Evolutionary conservation across 2,113 vertebrate species (phyloP).

Genomic region (Cyanistes caeruleus): DNA sequence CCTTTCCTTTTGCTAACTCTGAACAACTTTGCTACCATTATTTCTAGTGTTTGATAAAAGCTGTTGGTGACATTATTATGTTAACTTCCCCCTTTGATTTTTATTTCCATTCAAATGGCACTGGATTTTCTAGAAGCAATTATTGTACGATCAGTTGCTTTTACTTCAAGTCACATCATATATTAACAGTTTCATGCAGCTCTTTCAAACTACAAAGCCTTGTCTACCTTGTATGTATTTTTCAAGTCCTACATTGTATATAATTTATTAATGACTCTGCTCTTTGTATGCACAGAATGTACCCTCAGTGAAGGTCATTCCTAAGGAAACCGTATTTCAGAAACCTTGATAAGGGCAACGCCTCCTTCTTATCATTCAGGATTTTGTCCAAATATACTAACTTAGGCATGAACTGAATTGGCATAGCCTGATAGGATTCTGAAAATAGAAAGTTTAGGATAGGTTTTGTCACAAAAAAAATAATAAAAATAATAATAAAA

Average conservation of each 20-base stretch:
- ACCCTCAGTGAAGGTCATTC: slow-evolving; percentile 52
- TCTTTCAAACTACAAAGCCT: neutral
- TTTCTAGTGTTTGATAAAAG: neutral
- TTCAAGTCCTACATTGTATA: neutral
- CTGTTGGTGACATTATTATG: neutral
- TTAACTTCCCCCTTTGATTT: neutral
- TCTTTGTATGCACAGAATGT: slow-evolving; percentile 32
- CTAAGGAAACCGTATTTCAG: slow-evolving; percentile 48
- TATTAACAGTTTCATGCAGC: neutral
- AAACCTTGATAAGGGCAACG: slow-evolving; percentile 19
- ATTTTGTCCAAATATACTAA: slow-evolving; percentile 28
- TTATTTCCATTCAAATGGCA: neutral
- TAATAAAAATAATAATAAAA: neutral
- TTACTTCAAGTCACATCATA: neutral
- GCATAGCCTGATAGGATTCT: neutral
- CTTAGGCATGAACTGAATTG: neutral
- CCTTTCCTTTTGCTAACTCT: neutral
- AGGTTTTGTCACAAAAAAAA: neutral
- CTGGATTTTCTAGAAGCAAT: neutral
- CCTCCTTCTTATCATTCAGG: slow-evolving; percentile 44
- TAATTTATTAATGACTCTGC: slow-evolving; percentile 34
- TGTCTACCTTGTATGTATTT: slow-evolving; percentile 3
- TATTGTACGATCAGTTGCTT: neutral
- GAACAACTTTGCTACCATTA: neutral
- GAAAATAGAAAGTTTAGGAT: neutral